phyloP scores from a whole-genome alignment of 2,888 invertebrate species.

The Coenonympha glycerion region DNA sequence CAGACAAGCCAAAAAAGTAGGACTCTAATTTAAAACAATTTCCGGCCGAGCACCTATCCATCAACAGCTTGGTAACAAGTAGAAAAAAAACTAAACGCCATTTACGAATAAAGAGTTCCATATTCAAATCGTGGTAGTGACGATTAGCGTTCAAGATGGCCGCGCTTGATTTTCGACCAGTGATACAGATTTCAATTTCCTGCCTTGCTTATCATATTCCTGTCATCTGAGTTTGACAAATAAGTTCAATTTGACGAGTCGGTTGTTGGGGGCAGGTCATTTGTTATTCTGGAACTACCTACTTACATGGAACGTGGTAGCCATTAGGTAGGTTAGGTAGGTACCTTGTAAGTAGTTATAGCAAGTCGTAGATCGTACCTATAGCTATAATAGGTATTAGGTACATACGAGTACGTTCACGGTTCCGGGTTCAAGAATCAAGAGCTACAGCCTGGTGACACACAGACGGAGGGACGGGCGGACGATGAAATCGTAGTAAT shows the following conservation, averaged over 20 bases:
- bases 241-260: slow-evolving; percentile 73
- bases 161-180: slow-evolving; percentile 63
- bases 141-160: slow-evolving; percentile 70
- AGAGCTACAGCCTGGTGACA: too few relatives aligned
- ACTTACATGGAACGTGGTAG: slow-evolving; percentile 15
- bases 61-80: slow-evolving; percentile 39
- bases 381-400: too few relatives aligned
- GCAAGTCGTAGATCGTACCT: too few relatives aligned
- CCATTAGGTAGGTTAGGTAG: too few relatives aligned
- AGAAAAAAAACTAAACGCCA: slow-evolving; percentile 42
- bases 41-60: slow-evolving; percentile 51
- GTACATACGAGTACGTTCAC: too few relatives aligned
- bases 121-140: slow-evolving; percentile 62
- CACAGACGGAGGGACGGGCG: too few relatives aligned
- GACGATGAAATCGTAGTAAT: too few relatives aligned
- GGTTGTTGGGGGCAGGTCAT: slow-evolving; percentile 24
- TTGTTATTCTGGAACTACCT: slow-evolving; percentile 20
- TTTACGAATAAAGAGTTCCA: slow-evolving; percentile 60
- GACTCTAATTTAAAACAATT: slow-evolving; percentile 35
- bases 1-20: slow-evolving; percentile 12
- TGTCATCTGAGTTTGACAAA: slow-evolving; percentile 73
- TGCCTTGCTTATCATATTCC: slow-evolving; percentile 60
- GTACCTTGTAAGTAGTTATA: not conserved
- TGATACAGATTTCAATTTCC: slow-evolving; percentile 75
- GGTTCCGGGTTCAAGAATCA: too few relatives aligned